These are phyloP conservation scores for Erannis defoliaria DNA, from an alignment of 2,888 invertebrate genomes.

Conservation along the genomic window DNA sequence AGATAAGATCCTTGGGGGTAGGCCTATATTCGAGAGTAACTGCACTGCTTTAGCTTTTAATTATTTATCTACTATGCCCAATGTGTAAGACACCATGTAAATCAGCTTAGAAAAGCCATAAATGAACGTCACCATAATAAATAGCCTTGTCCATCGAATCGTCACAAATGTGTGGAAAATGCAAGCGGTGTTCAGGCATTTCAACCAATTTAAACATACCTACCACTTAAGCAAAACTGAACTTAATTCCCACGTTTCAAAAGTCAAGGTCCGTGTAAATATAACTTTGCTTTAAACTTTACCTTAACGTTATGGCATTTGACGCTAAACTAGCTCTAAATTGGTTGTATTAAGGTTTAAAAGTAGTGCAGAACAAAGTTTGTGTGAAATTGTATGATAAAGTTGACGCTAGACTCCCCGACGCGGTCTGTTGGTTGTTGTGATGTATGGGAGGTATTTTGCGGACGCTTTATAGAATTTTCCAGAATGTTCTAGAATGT, in stretches of 20 bases:
- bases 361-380: constrained; percentile 12
- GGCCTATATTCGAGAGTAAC: no score
- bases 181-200: constrained; percentile 62
- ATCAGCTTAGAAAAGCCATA: constrained; percentile 50
- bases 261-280: constrained; percentile 7
- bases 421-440: constrained; percentile 46
- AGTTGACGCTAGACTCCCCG: constrained; percentile 46
- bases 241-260: constrained; percentile 11
- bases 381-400: constrained; percentile 39
- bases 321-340: not conserved
- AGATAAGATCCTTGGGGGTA: constrained; percentile 61
- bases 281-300: constrained; percentile 10
- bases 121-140: constrained; percentile 64
- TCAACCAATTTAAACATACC: constrained; percentile 41
- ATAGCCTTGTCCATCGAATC: constrained; percentile 62
- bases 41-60: no score
- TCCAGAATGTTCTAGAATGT: constrained; percentile 34
- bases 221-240: constrained; percentile 15
- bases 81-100: constrained; percentile 30
- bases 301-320: not conserved
- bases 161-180: constrained; percentile 68
- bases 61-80: not conserved
- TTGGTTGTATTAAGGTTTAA: constrained; percentile 8
- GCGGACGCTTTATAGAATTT: constrained; percentile 43
- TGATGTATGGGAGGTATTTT: constrained; percentile 47